Evolutionary conservation across 2,888 invertebrate genomes (phyloP), one percentile per base, ranked within the genome.

Genomic region (Eristalis arbustorum): DNA sequence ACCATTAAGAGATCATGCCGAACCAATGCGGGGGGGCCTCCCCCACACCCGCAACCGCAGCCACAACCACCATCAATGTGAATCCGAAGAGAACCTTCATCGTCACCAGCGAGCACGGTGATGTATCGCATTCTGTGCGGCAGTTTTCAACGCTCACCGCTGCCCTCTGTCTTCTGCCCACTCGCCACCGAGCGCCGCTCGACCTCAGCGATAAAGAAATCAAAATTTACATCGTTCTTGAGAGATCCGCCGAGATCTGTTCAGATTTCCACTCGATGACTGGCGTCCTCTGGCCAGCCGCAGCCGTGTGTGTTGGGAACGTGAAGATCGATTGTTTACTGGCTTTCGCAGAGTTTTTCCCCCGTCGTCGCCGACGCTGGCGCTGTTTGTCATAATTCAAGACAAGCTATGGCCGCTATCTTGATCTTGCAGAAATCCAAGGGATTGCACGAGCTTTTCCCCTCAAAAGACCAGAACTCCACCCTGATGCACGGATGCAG

Each of bases 191-290:
- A 34, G 68, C 62, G 57, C 18, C n/a, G 49, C 28, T 49, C 49
- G 79, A 78, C 87, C 87, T 87, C 68, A 83, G 37, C 82, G 59
- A 87, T 87, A 87, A 85, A 87, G 83, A 83, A 75, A 87, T 79
- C 79, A 75, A 83, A 78, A 74, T 83, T 66, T 76, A 75, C 83
- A 72, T 83, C 79, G 83, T 87, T 87, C 87, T 87, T 87, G 78
- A 76, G 61, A 76, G 73, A 69, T 85, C 73, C 73, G 57, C 56
- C 67, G 66, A 23, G 37, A 75, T 71, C 68, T 64, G 6, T 34
- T 28, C 37, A 64, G 64, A 69, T 74, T 67, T 74, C 34, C 59
- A 14, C 59, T 59, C 25, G 59, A 23, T 23, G 59, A 14, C 14
- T 13, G 59, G 13, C 18, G 23, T 25, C 57, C 14, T 69, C 25